Evolutionary conservation across 1,140 invertebrate genomes (phyloP), one percentile per base, ranked within the genome.

Genomic region (Scaptodrosophila lebanonensis): DNA sequence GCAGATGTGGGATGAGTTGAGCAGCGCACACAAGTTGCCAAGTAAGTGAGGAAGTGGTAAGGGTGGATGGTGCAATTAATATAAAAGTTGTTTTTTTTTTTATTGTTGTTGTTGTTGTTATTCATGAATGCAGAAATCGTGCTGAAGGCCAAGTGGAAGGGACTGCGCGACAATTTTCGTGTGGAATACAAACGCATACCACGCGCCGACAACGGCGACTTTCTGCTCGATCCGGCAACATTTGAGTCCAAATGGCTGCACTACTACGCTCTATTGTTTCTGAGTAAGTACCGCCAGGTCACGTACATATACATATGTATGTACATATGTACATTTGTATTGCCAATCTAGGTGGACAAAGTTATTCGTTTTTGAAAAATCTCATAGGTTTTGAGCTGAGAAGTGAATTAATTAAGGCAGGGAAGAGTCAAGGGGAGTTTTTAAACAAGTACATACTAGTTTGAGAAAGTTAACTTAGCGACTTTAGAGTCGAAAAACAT

Each of bases 91-190:
- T n/a, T n/a, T n/a, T n/a, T n/a, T n/a, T n/a, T n/a, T n/a, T 33
- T n/a, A 33, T 33, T 33, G 32, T 25, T 25, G 22, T 25, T 25
- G 22, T 8, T 25, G 3, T 25, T 33, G 5, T 38, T 5, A 4
- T n/a, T 33, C 12, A n/a, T 33, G 42, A 3, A n/a, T n/a, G n/a
- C 60, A 86, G 84, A 86, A 57, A 85, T 85, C 44, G 84, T 86
- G 9, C 75, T 87, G 22, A 87, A 87, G 60, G 86, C 86, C 48
- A 87, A 87, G 54, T 87, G 86, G 86, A 87, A 87, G 49, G 86
- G 86, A n/a, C 53, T 87, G 53, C 65, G 86, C 16, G 86, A 87
- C 44, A 87, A 87, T 62, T 87, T 87, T 54, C 65, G 86, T 3
- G 85, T 87, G 3, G 85, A 87, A 49, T 87, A 85, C 18, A 87